phyloP scores from a whole-genome alignment of 2,888 invertebrate species.

The Parnassius apollo region DNA sequence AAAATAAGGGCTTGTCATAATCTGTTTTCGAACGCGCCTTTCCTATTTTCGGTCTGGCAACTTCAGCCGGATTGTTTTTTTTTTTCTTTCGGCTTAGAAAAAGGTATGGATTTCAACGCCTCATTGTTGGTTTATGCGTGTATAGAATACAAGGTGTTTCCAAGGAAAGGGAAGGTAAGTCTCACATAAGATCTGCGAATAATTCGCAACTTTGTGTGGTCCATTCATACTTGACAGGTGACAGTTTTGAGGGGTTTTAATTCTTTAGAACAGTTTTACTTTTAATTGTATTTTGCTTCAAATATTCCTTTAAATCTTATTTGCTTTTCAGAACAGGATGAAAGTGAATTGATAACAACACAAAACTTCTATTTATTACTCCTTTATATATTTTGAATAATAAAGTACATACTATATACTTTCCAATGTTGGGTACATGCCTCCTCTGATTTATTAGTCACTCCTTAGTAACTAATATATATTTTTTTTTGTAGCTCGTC shows the following conservation, averaged over 20 bases:
- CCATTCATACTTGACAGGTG: slow-evolving; percentile 60
- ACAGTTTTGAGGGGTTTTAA: slow-evolving; percentile 52
- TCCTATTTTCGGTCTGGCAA: slow-evolving; percentile 73
- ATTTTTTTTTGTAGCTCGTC: no score
- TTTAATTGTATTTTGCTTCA: slow-evolving; percentile 44
- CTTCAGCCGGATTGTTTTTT: slow-evolving; percentile 59
- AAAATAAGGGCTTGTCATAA: slow-evolving; percentile 79
- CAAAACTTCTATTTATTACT: slow-evolving; percentile 1
- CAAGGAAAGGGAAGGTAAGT: slow-evolving; percentile 65
- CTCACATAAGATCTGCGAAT: slow-evolving; percentile 55
- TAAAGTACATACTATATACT: no score
- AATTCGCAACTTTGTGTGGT: slow-evolving; percentile 65
- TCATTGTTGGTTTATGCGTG: slow-evolving; percentile 70
- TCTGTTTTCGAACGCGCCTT: slow-evolving; percentile 74
- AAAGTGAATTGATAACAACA: slow-evolving; percentile 35
- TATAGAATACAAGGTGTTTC: slow-evolving; percentile 63
- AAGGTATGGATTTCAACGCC: slow-evolving; percentile 78
- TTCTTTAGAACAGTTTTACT: slow-evolving; percentile 54
- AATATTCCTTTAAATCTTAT: slow-evolving; percentile 29
- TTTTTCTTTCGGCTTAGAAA: slow-evolving; percentile 53
- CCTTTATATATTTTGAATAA: not conserved
- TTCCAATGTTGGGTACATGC: no score
- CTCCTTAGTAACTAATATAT: no score
- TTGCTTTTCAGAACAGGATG: slow-evolving; percentile 40
- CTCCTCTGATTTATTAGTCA: no score